Base-by-base conservation (phyloP, 2,888 invertebrate genomes). In the Rhagophthalmus giganteus region DNA sequence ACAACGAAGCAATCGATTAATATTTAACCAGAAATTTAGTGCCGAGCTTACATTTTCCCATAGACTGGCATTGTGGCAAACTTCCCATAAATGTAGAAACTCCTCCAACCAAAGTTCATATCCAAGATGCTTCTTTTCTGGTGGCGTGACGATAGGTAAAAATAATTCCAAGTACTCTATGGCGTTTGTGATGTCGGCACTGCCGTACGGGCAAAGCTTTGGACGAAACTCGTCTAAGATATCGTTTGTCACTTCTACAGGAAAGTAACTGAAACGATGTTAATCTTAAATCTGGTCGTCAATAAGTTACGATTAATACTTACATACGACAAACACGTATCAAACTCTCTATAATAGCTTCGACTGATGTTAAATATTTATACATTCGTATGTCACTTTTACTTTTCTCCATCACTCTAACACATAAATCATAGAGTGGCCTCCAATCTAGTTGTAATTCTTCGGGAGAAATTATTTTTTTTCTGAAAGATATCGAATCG, bases 401-500 rank as follows among this genome's bases (percentile, higher is more conserved):
- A 60, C 74, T 79, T 54, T 78, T 80, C 57, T 81, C 79, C 61
- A 82, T 79, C 53, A 85, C 76, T 60, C 79, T 78, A 58, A 78
- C 75, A 45, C 81, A 80, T 30, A 91, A 71, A 4, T 87, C 81
- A 69, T 88, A 91, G 5, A 96, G 76, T 7, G 94, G 94, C 60
- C 85, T 79, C 96, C 96, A 96, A 39, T 87, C 86, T 53, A 96
- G 76, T 50, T 81, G 80, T 46, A 96, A 70, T 54, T 96, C 95
- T 50, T 87, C 83, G 24, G 90, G 86, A 2, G 86, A 80, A 57
- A 95, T 73, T 55, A 92, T 76, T 60, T 80, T 83, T 76, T 92
- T 94, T 65, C 93, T 92, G 26, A 2, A 61, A 55, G 14, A 48
- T 47, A 15, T 8, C 26, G 16, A 2, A 3, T n/a, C n/a, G n/a